Evolutionary conservation across 2,888 invertebrate species (phyloP).

Genomic region (Drosophila fulvimacula): DNA sequence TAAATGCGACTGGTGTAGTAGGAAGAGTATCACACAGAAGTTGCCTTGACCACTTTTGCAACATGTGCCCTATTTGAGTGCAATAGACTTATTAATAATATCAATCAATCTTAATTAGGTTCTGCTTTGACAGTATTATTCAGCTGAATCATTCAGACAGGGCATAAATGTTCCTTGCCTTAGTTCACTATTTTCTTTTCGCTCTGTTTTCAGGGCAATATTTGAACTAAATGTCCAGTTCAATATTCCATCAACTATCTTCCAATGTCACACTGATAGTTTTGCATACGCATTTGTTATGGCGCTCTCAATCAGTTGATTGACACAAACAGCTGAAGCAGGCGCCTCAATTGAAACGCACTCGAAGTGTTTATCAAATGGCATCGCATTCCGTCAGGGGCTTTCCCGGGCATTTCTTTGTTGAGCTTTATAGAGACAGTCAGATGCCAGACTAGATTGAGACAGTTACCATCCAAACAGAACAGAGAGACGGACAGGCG

Average conservation of each 20-base stretch:
- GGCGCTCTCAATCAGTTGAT: slow-evolving; percentile 63
- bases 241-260: background rate
- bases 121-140: background rate
- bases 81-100: background rate
- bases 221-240: background rate
- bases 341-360: slow-evolving; percentile 27
- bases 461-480: slow-evolving; percentile 29
- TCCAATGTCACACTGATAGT: background rate
- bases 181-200: background rate
- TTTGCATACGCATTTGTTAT: slow-evolving; percentile 35
- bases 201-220: background rate
- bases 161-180: too few species aligned
- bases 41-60: background rate
- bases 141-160: background rate
- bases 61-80: background rate
- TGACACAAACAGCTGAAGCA: slow-evolving; percentile 38
- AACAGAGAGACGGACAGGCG: background rate
- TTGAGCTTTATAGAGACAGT: slow-evolving; percentile 48
- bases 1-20: background rate
- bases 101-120: background rate
- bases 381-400: slow-evolving; percentile 18
- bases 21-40: background rate
- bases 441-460: slow-evolving; percentile 55
- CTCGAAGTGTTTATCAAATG: slow-evolving; percentile 22
- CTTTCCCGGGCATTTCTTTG: slow-evolving; percentile 36